Evolutionary conservation across 2,888 invertebrate genomes (phyloP).

Genomic region (Drosophila anomalata): DNA sequence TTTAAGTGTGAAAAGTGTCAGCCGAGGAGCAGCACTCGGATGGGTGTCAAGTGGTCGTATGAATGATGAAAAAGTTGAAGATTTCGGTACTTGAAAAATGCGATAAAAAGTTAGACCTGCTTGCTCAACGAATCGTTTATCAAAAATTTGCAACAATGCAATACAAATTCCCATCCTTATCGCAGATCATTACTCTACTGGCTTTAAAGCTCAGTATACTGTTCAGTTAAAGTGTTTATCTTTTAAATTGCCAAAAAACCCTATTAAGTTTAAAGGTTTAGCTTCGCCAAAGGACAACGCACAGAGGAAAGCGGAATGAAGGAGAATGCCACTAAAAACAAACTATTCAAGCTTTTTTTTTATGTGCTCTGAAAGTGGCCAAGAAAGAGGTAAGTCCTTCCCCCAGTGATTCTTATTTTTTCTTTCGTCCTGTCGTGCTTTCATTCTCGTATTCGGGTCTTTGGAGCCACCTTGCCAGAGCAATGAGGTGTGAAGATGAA

Average conservation of each 20-base stretch:
- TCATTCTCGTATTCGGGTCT: constrained; percentile 34
- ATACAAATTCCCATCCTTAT: neutral
- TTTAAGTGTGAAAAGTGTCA: constrained; percentile 23
- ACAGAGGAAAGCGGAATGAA: constrained; percentile 15
- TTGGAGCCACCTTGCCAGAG: constrained; percentile 64
- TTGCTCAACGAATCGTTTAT: neutral
- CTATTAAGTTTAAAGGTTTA: constrained; percentile 23
- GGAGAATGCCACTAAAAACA: constrained; percentile 46
- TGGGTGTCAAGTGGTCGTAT: constrained; percentile 5
- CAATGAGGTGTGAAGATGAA: constrained; percentile 79
- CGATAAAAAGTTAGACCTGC: neutral
- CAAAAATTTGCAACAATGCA: neutral
- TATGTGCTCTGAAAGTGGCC: constrained; percentile 37
- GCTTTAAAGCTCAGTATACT: neutral
- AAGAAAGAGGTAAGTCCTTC: constrained; percentile 34
- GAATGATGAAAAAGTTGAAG: constrained; percentile 1
- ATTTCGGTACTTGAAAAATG: constrained; percentile 7
- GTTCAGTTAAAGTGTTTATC: constrained; percentile 5
- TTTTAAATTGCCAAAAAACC: constrained; percentile 28
- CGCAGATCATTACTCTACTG: neutral
- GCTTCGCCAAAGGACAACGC: constrained; percentile 19
- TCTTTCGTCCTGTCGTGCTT: constrained; percentile 1
- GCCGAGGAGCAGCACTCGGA: constrained; percentile 7
- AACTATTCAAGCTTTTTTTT: constrained; percentile 39
- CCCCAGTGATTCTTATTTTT: constrained; percentile 11